A percentile compares a stretch with the other conserved stretches of the same genome.
phyloP scores from a whole-genome alignment of 2,113 vertebrate genomes.

The Machaerirhynchus nigripectus region DNA sequence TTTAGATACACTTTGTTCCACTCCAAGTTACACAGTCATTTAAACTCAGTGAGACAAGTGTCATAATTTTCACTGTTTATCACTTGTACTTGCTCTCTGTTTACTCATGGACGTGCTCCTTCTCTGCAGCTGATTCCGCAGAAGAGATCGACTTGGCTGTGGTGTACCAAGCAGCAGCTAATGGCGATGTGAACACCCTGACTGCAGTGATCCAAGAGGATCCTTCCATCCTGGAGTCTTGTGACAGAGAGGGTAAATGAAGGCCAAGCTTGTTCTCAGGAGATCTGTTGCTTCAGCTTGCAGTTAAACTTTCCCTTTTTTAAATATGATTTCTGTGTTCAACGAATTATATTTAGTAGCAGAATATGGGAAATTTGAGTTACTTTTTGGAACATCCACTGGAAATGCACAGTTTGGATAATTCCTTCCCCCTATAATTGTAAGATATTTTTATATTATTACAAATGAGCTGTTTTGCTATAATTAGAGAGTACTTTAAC shows the following conservation, averaged over 20 bases:
- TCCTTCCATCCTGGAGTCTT: constrained; percentile 87
- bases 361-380: not conserved
- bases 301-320: not conserved
- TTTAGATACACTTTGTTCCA: not conserved
- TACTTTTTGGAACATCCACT: not conserved
- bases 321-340: not conserved
- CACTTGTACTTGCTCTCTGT: not conserved
- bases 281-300: not conserved
- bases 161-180: constrained; percentile 85
- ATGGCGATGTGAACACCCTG: constrained; percentile 83
- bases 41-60: not conserved
- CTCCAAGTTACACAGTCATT: not conserved
- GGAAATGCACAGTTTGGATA: not conserved
- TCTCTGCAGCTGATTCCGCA: constrained; percentile 74
- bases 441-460: not conserved
- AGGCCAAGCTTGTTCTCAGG: not conserved
- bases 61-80: not conserved
- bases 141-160: constrained; percentile 83
- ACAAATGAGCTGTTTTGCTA: not conserved
- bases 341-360: not conserved
- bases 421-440: not conserved
- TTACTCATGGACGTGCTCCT: not conserved
- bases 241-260: constrained; percentile 82
- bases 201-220: constrained; percentile 86
- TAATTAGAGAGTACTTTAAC: not conserved